Evolutionary conservation across 2,113 vertebrate genomes (phyloP).

Genomic region (Pagrus major): DNA sequence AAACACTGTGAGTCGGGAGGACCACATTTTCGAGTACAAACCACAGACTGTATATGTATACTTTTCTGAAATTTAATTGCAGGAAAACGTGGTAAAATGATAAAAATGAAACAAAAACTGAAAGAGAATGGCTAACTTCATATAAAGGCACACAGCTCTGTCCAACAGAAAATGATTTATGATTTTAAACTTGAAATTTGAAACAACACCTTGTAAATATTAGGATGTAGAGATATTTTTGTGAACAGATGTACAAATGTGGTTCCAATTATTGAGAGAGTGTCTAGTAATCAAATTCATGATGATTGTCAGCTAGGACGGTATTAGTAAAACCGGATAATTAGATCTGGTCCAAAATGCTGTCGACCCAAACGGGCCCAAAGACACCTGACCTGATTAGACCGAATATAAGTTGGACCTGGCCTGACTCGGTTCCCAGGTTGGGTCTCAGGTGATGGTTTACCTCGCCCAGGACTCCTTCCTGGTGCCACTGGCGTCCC

Average conservation of each 20-base stretch:
- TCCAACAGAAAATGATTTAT: neutral
- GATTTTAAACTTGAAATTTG: too few species aligned
- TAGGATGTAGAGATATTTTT: neutral
- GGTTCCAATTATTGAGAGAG: neutral
- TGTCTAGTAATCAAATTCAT: neutral
- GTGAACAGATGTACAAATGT: neutral
- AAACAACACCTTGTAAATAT: neutral
- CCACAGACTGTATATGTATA: too few species aligned
- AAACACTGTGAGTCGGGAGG: neutral
- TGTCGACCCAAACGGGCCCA: neutral
- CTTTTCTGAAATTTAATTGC: neutral
- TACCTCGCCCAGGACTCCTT: constrained; percentile 93
- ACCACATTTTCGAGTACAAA: neutral
- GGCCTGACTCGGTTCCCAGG: neutral
- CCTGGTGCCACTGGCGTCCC: constrained; percentile 91
- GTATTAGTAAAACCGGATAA: neutral
- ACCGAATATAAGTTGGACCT: neutral
- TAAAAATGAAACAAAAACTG: too few species aligned
- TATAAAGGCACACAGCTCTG: neutral
- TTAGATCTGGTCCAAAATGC: neutral
- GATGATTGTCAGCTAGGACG: neutral
- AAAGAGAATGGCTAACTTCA: neutral
- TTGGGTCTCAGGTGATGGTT: neutral
- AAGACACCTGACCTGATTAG: neutral
- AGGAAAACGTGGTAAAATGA: neutral